These are phyloP conservation scores for Vireo altiloquus DNA, from an alignment of 2,113 vertebrate genomes.

Conservation along the genomic window DNA sequence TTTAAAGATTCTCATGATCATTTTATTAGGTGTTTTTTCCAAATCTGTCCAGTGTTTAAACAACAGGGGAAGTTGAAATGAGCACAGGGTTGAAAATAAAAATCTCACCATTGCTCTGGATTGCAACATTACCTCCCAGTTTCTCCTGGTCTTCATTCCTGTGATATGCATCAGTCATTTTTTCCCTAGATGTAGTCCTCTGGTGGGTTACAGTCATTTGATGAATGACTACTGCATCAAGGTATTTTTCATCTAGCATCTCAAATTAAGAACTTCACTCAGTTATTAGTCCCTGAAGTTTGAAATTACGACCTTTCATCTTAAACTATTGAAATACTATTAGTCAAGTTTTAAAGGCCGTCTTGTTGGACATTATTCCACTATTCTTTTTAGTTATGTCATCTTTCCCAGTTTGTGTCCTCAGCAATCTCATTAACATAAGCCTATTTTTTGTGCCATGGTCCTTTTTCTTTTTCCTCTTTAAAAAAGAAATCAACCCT, in stretches of 20 bases:
- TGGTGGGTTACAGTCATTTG: neutral
- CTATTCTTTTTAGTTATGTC: neutral
- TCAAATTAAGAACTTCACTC: neutral
- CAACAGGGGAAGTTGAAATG: neutral
- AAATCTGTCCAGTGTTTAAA: neutral
- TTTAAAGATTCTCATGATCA: neutral
- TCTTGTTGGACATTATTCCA: neutral
- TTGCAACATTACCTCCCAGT: neutral
- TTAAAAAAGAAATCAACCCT: neutral
- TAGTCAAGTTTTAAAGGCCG: neutral
- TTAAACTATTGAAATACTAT: neutral
- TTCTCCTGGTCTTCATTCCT: neutral
- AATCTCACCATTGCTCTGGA: neutral
- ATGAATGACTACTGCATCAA: neutral
- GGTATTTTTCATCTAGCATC: neutral
- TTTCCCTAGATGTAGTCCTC: neutral
- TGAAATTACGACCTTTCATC: neutral
- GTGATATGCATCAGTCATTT: neutral
- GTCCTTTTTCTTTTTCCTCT: neutral
- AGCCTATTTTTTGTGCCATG: neutral
- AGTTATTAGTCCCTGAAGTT: neutral
- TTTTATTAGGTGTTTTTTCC: neutral
- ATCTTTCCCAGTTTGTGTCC: neutral
- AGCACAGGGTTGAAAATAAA: neutral
- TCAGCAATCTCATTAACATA: neutral